phyloP scores from a whole-genome alignment of 2,113 vertebrate genomes.

The Rallus limicola region DNA sequence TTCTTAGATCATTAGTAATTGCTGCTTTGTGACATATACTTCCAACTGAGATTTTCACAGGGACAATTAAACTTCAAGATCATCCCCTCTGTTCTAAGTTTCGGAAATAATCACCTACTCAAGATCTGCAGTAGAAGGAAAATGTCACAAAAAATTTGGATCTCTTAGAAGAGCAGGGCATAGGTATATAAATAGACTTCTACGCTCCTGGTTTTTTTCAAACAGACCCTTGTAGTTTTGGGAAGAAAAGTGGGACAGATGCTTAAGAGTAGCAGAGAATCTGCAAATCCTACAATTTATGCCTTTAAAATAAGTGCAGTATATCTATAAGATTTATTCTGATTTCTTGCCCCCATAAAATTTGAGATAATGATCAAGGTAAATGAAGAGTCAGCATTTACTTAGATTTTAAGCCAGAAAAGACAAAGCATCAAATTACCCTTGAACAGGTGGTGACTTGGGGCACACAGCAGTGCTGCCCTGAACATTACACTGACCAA shows the following conservation, averaged over 20 bases:
- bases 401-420: background rate
- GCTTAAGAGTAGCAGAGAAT: background rate
- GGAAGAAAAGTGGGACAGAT: background rate
- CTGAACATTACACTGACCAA: background rate
- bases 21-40: background rate
- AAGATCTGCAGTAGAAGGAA: background rate
- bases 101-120: background rate
- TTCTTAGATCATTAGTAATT: background rate
- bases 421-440: background rate
- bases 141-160: background rate
- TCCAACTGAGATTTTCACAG: background rate
- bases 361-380: background rate
- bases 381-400: background rate
- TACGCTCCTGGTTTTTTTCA: background rate
- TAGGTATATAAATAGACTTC: background rate
- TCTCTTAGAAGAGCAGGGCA: background rate
- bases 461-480: accelerated
- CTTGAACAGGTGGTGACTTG: background rate
- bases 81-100: background rate
- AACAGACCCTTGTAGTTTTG: background rate
- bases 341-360: background rate
- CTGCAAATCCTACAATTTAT: background rate
- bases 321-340: background rate
- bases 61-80: background rate
- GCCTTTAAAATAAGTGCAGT: background rate